Evolutionary conservation across 2,797 vertebrate genomes (phyloP).

Genomic region (Lithobates pipiens): DNA sequence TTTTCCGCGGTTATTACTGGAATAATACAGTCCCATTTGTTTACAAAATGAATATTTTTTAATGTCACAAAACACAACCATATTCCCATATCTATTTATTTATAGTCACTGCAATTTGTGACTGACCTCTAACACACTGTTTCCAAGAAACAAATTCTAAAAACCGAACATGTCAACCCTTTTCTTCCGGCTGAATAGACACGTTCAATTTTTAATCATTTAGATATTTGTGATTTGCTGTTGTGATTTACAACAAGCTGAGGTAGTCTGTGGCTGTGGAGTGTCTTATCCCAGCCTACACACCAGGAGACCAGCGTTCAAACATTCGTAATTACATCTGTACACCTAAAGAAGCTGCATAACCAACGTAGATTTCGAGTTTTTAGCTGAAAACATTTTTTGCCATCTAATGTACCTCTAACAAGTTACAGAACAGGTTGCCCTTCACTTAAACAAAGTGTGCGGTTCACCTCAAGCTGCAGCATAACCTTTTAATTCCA

Average conservation of each 20-base stretch:
- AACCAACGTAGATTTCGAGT: neutral
- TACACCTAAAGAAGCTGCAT: neutral
- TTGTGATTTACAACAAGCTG: neutral
- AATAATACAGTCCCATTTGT: neutral
- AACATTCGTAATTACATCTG: neutral
- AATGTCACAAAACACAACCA: neutral
- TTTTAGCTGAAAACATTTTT: constrained; percentile 1
- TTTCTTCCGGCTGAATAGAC: neutral
- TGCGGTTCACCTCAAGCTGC: constrained; percentile 55
- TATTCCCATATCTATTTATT: constrained; percentile 12
- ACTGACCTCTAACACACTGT: neutral
- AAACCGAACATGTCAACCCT: neutral
- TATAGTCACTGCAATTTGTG: neutral
- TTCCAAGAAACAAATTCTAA: constrained; percentile 9
- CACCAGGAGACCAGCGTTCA: neutral
- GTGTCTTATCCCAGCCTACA: neutral
- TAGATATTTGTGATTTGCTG: neutral
- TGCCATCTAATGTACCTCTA: constrained; percentile 10
- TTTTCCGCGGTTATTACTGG: neutral
- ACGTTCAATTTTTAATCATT: neutral
- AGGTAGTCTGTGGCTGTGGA: neutral
- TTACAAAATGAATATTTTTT: neutral
- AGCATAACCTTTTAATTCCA: constrained; percentile 62
- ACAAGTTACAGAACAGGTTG: constrained; percentile 37
- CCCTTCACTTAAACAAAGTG: constrained; percentile 60